Evolutionary conservation across 1,140 invertebrate species (phyloP).

Genomic region (Danaus plexippus): DNA sequence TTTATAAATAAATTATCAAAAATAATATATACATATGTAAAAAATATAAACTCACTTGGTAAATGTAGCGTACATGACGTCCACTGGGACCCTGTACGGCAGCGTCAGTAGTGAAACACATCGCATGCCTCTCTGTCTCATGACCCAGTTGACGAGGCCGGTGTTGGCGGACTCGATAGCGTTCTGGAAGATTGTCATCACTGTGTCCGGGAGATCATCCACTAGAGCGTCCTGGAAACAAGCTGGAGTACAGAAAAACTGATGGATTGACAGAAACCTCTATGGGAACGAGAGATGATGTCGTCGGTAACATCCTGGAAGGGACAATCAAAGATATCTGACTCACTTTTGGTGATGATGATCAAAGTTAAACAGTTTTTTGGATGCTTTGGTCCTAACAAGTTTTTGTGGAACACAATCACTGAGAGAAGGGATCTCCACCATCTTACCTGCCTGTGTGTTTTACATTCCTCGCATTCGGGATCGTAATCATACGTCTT

Average conservation of each 20-base stretch:
- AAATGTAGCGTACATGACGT: constrained; percentile 86
- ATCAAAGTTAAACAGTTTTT: too few species aligned
- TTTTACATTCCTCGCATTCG: constrained; percentile 86
- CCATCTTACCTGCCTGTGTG: constrained; percentile 80
- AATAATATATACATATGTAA: background rate
- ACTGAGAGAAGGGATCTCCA: too few species aligned
- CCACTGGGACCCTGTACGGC: constrained; percentile 88
- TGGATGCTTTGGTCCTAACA: too few species aligned
- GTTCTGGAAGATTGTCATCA: constrained; percentile 90
- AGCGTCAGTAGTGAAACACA: constrained; percentile 84
- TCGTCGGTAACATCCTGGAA: too few species aligned
- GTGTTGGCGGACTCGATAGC: constrained; percentile 93
- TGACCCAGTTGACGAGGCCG: constrained; percentile 91
- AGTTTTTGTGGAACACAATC: too few species aligned
- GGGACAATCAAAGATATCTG: too few species aligned
- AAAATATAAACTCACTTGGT: constrained; percentile 80
- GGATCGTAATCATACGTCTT: constrained; percentile 82
- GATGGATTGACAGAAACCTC: too few species aligned
- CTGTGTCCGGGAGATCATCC: constrained; percentile 88
- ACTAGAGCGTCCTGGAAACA: constrained; percentile 83
- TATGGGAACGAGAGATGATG: too few species aligned
- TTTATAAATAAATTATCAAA: background rate
- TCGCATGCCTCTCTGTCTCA: constrained; percentile 85
- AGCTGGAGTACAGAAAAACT: background rate
- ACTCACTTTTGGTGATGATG: too few species aligned